phyloP scores from a whole-genome alignment of 1,140 invertebrate species.

The Eueides isabella region DNA sequence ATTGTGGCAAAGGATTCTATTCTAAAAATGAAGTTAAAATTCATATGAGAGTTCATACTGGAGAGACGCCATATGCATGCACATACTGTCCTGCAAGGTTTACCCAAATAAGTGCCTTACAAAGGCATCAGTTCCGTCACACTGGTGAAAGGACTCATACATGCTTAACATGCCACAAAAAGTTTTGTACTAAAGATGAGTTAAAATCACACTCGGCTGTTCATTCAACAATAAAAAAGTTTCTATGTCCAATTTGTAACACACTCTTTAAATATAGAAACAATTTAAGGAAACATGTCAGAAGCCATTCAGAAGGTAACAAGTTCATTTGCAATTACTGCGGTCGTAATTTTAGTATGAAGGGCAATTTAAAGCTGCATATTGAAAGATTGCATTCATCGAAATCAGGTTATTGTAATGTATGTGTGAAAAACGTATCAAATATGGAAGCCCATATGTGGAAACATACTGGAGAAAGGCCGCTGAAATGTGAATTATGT shows the following conservation, averaged over 20 bases:
- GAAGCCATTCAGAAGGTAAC: slow-evolving; percentile 49
- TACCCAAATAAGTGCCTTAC: slow-evolving; percentile 60
- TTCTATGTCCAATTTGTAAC: slow-evolving; percentile 60
- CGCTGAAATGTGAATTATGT: slow-evolving; percentile 83
- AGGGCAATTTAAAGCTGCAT: slow-evolving; percentile 75
- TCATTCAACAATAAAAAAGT: slow-evolving; percentile 62
- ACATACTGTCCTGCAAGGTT: slow-evolving; percentile 58
- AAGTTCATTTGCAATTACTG: slow-evolving; percentile 76
- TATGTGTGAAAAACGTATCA: slow-evolving; percentile 63
- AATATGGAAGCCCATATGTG: slow-evolving; percentile 82
- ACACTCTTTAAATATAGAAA: slow-evolving; percentile 62
- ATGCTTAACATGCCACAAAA: slow-evolving; percentile 86
- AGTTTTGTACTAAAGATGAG: slow-evolving; percentile 59
- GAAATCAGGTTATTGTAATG: slow-evolving; percentile 65
- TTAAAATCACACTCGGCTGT: slow-evolving; percentile 54
- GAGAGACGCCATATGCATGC: slow-evolving; percentile 67
- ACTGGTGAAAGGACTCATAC: slow-evolving; percentile 88
- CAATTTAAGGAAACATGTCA: slow-evolving; percentile 63
- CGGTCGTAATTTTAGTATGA: slow-evolving; percentile 81
- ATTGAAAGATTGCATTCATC: slow-evolving; percentile 60
- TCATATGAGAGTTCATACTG: slow-evolving; percentile 70
- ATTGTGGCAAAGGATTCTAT: slow-evolving; percentile 83
- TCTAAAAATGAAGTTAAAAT: slow-evolving; percentile 56
- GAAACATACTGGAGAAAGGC: slow-evolving; percentile 86
- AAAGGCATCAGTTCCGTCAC: slow-evolving; percentile 87